Evolutionary conservation across 2,888 invertebrate species (phyloP).

Genomic region (Strigamia crassipes): DNA sequence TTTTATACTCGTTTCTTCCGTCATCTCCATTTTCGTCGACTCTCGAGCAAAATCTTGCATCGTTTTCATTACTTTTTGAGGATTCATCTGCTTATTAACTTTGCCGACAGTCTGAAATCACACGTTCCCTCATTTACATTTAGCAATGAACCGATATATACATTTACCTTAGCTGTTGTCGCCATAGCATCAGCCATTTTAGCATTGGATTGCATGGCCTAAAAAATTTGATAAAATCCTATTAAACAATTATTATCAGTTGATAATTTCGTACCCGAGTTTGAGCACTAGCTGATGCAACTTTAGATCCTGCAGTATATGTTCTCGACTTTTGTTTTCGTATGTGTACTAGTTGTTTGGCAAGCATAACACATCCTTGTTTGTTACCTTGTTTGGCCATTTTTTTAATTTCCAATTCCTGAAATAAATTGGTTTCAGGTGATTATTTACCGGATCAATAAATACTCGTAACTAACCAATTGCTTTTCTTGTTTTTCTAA

Average conservation of each 20-base stretch:
- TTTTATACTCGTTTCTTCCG: conserved; percentile 87
- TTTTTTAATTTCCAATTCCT: conserved; percentile 87
- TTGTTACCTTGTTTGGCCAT: conserved; percentile 85
- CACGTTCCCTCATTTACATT: background rate
- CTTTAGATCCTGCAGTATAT: conserved; percentile 80
- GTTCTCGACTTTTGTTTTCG: conserved; percentile 85
- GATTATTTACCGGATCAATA: background rate
- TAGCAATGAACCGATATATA: background rate
- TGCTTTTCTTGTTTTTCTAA: conserved; percentile 89
- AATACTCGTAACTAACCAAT: conserved; percentile 65
- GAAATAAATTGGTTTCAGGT: background rate
- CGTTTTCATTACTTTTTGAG: conserved; percentile 78
- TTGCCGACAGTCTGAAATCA: conserved; percentile 72
- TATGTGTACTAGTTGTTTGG: conserved; percentile 85
- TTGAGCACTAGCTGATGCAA: conserved; percentile 75
- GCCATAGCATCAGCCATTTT: conserved; percentile 87
- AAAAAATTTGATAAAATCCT: conserved; percentile 48
- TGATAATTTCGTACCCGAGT: conserved; percentile 66
- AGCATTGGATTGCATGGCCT: conserved; percentile 83
- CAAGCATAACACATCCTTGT: conserved; percentile 79
- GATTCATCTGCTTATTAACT: conserved; percentile 86
- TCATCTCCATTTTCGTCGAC: conserved; percentile 89
- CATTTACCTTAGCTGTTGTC: conserved; percentile 72
- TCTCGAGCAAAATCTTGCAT: conserved; percentile 83
- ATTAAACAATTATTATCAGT: background rate